Base-by-base conservation (phyloP, 2,888 invertebrate genomes). In the Trichogramma evanescens region DNA sequence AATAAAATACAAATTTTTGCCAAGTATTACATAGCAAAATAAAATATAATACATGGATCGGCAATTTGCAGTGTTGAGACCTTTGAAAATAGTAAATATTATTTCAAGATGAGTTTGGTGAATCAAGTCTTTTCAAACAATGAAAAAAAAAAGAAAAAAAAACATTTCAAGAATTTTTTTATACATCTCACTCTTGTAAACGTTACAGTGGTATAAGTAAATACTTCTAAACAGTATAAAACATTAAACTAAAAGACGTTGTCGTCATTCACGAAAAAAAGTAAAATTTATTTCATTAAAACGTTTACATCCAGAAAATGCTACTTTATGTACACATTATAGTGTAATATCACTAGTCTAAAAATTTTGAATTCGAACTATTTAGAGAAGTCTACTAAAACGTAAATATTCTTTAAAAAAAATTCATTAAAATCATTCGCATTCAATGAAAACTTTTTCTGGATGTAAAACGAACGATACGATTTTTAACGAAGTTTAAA, bases 191-290 rank as follows among this genome's bases (percentile, higher is more conserved):
- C 26, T 26, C 26, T 26, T 26, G 26, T 26, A 26, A 26, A 26
- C 26, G 26, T 26, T 26, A 26, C 26, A 26, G 26, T 40, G n/a
- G 40, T 51, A 41, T 50, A 10, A 44, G 7, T 49, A 41, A 52
- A 55, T 43, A 58, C 44, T 39, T 40, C 56, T 53, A 42, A 51
- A 46, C 45, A 45, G 51, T 61, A 53, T 45, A 58, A 58, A 58
- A 58, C 41, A 8, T 52, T 58, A 13, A 55, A 58, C 8, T 48
- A 54, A 48, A 52, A 43, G 56, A 51, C 6, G 49, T 52, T 39
- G 41, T 40, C 39, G 6, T 39, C 44, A 5, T 43, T 5, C 13
- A 54, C 54, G 48, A 40, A n/a, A 45, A 51, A 26, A 26, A 54
- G 39, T 54, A 58, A 52, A 55, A 62, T 52, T 52, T 7, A 48